Evolutionary conservation across 2,888 invertebrate species (phyloP).

Genomic region (Xanthostigma xanthostigma): DNA sequence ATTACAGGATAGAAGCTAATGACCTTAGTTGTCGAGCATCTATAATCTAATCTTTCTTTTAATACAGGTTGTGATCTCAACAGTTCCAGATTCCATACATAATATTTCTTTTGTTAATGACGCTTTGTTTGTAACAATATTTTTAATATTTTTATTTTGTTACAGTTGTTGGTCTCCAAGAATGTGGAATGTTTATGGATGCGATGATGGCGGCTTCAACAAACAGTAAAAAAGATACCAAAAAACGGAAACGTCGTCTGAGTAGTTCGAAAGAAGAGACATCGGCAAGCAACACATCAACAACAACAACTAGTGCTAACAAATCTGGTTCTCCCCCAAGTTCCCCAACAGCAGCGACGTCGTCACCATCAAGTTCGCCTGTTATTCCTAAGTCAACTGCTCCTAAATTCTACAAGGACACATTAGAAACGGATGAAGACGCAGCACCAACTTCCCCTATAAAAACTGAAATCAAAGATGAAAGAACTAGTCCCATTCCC

Average conservation of each 20-base stretch:
- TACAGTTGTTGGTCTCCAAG: conserved; percentile 63
- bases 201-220: conserved; percentile 68
- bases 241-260: conserved; percentile 63
- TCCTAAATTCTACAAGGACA: conserved; percentile 81
- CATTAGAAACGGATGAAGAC: conserved; percentile 54
- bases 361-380: conserved; percentile 18
- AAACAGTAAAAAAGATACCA: conserved; percentile 53
- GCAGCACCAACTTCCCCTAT: conserved; percentile 28
- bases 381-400: conserved; percentile 29
- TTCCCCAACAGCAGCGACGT: conserved; percentile 21
- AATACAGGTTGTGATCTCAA: too few species aligned
- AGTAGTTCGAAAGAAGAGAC: conserved; percentile 53
- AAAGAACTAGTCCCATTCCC: conserved; percentile 18
- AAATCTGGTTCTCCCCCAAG: conserved; percentile 27
- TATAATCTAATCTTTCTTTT: too few species aligned
- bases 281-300: conserved; percentile 38
- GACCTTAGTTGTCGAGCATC: too few species aligned
- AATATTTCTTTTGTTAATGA: too few species aligned
- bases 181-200: conserved; percentile 90
- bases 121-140: background rate
- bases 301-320: conserved; percentile 11
- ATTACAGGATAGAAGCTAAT: too few species aligned
- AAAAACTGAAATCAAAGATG: conserved; percentile 7
- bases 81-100: too few species aligned
- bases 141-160: conserved; percentile 15